Evolutionary conservation across 2,888 invertebrate genomes (phyloP).

Genomic region (Melikaiella ostensackeni): DNA sequence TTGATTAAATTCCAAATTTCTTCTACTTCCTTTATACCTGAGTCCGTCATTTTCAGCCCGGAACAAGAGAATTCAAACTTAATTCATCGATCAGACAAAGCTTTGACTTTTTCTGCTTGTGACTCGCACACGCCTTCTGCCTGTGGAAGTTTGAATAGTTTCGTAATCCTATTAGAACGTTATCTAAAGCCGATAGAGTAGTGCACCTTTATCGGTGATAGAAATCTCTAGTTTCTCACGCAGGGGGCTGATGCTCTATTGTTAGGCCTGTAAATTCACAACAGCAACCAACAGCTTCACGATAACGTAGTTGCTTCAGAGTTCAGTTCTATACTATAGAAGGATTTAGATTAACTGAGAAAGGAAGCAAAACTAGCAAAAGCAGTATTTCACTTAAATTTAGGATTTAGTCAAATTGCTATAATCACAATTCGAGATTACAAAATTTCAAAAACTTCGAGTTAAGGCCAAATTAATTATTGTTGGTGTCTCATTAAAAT

Average conservation of each 20-base stretch:
- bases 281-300: slow-evolving; percentile 31
- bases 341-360: neutral
- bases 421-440: too few relatives aligned
- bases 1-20: neutral
- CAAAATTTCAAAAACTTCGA: too few relatives aligned
- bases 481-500: too few relatives aligned
- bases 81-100: slow-evolving; percentile 22
- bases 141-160: slow-evolving; percentile 45
- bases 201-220: slow-evolving; percentile 49
- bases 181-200: slow-evolving; percentile 50
- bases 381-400: neutral
- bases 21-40: neutral
- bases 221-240: slow-evolving; percentile 49
- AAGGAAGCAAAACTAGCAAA: neutral
- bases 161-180: slow-evolving; percentile 60
- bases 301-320: slow-evolving; percentile 37
- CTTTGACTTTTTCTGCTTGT: slow-evolving; percentile 22
- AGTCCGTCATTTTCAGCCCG: neutral
- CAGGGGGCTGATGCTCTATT: slow-evolving; percentile 46
- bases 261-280: slow-evolving; percentile 42
- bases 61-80: neutral
- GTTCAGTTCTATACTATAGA: neutral
- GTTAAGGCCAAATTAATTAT: too few relatives aligned
- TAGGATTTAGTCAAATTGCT: neutral
- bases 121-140: slow-evolving; percentile 41